Percentiles rank a stretch among this genome's conserved stretches.
These are phyloP conservation scores for Ctenodactylus gundi DNA, from an alignment of 2,113 vertebrate genomes.

Conservation along the genomic window DNA sequence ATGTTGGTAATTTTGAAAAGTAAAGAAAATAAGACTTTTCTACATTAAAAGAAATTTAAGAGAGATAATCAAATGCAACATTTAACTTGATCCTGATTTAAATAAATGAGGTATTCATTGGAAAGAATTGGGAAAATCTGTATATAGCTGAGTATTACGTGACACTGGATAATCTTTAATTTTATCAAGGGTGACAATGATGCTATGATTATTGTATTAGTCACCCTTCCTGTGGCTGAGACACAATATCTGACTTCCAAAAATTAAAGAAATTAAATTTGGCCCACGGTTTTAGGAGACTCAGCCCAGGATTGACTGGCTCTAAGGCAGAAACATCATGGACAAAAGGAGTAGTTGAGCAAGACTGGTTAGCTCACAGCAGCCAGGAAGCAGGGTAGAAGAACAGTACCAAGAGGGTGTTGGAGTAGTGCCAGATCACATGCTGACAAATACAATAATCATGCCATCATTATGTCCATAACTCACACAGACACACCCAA, in stretches of 20 bases:
- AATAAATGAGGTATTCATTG: background rate
- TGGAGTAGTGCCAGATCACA: too few relatives aligned
- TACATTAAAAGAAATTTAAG: conserved; percentile 36
- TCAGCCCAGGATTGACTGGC: background rate
- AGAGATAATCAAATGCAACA: background rate
- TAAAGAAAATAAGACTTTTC: background rate
- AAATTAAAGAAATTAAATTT: background rate
- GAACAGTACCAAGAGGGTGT: background rate
- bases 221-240: background rate
- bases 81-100: conserved; percentile 18
- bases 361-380: background rate
- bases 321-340: background rate
- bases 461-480: too few relatives aligned
- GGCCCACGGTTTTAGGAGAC: background rate
- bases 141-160: background rate
- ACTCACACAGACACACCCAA: background rate
- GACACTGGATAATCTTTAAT: background rate
- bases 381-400: background rate
- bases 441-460: too few relatives aligned
- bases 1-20: background rate
- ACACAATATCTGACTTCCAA: background rate
- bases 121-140: background rate
- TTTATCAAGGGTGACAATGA: background rate
- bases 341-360: background rate
- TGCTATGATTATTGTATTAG: background rate